Conservation (phyloP, 2,888 invertebrate species). For the Salpingus planirostris region DNA sequence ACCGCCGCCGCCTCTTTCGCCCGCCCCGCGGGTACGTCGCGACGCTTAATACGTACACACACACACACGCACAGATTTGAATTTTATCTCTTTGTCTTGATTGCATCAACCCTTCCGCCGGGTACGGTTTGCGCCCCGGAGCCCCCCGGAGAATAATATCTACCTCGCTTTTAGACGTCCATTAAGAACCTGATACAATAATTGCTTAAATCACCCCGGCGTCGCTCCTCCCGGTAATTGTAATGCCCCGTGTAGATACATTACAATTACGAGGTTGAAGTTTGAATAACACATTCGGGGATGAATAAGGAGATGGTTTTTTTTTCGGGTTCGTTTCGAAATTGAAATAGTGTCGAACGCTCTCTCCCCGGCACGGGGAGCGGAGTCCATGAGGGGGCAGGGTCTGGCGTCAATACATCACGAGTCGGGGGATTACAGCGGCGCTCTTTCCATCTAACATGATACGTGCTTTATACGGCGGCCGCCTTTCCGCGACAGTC, state of each 20-base stretch:
- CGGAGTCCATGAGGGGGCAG: constrained; percentile 2
- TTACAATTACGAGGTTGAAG: too few species aligned
- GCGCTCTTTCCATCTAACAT: constrained; percentile 34
- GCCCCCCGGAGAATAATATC: constrained; percentile 29
- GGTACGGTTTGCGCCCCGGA: constrained; percentile 23
- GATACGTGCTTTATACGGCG: constrained; percentile 40
- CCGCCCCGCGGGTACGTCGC: constrained; percentile 15
- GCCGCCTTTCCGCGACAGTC: constrained; percentile 31
- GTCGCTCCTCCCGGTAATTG: too few species aligned
- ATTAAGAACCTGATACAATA: constrained; percentile 34
- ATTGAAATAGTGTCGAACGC: constrained; percentile 10
- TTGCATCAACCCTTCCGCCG: constrained; percentile 28
- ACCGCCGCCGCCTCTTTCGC: constrained; percentile 19
- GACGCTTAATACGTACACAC: constrained; percentile 9
- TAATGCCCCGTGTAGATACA: too few species aligned
- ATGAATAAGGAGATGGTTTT: too few species aligned
- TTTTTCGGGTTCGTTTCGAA: too few species aligned
- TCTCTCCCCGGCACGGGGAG: neutral
- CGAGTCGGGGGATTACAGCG: constrained; percentile 36
- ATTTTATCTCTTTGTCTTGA: constrained; percentile 13
- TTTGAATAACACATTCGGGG: too few species aligned
- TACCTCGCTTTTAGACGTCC: constrained; percentile 28
- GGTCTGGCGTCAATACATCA: constrained; percentile 35
- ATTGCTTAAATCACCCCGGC: constrained; percentile 16
- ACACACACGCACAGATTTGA: constrained; percentile 23